Evolutionary conservation across 2,888 invertebrate genomes (phyloP), one percentile per base, ranked within the genome.

Genomic region (Agrilus mali): DNA sequence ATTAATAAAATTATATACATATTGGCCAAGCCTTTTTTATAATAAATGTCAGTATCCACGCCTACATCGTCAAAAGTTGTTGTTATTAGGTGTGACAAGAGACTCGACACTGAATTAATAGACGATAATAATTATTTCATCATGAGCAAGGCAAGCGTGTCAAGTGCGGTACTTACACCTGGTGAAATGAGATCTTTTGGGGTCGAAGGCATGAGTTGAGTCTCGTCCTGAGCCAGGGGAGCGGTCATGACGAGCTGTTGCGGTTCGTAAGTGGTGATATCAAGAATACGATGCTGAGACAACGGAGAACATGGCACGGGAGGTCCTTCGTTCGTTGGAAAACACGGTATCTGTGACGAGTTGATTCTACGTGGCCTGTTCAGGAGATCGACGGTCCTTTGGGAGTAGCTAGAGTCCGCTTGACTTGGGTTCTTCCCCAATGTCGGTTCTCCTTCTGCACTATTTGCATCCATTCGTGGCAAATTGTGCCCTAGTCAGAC

Each of bases 401-500:
- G 78, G 71, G 82, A 84, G 72, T 83, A 85, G 59, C 82, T 83
- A 50, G 78, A 77, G 51, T 76, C 82, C 53, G 82, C 82, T 60
- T 82, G 83, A 52, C 79, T 77, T 49, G 76, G 77, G 64, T 82
- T 84, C 43, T 74, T 71, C 48, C 69, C 56, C 57, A 61, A 68
- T 41, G 68, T 67, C 46, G 73, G 73, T 54, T 77, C 78, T 49
- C 71, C 74, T 56, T 83, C 84, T 59, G 84, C 76, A 67, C 87
- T 88, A 74, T 83, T 86, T 60, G 83, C 86, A 70, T 88, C 88
- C 64, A 77, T 82, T 72, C 87, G 86, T 67, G 88, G 86, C 77
- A 87, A 75, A 77, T 88, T 87, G 79, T 89, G 88, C 77, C 88
- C 89, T 87, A 79, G 66, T 48, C 56, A 59, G 54, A 53, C 27